Evolutionary conservation across 35 echinoderm and acorn worm species (phyloP).

Genomic region (Lytechinus pictus): DNA sequence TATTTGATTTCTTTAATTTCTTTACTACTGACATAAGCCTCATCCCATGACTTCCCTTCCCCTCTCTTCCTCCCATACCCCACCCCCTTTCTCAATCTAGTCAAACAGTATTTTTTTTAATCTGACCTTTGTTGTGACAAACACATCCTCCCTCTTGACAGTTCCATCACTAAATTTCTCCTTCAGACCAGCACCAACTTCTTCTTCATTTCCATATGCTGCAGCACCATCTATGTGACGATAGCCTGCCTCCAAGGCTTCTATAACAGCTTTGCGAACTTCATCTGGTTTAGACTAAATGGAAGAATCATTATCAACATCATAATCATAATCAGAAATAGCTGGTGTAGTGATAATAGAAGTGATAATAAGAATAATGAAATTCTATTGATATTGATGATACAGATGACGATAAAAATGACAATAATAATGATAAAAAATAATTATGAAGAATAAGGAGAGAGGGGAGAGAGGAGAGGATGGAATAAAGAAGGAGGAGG

Average conservation of each 20-base stretch:
- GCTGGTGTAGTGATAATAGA: too few relatives aligned
- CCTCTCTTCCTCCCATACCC: background rate
- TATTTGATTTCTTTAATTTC: too few relatives aligned
- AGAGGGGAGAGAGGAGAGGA: too few relatives aligned
- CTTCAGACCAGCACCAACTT: slow-evolving; percentile 67
- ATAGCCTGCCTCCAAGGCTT: slow-evolving; percentile 66
- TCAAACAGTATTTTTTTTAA: too few relatives aligned
- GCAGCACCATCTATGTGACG: slow-evolving; percentile 72
- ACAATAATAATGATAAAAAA: too few relatives aligned
- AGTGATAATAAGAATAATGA: too few relatives aligned
- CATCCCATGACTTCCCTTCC: background rate
- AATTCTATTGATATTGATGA: too few relatives aligned
- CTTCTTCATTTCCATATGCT: slow-evolving; percentile 65
- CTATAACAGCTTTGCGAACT: slow-evolving; percentile 56
- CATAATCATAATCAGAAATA: too few relatives aligned
- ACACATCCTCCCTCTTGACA: slow-evolving; percentile 67
- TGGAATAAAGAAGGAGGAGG: too few relatives aligned
- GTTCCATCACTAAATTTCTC: slow-evolving; percentile 77
- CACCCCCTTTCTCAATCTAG: background rate
- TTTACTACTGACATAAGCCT: background rate
- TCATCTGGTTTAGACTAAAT: slow-evolving; percentile 60
- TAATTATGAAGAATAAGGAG: too few relatives aligned
- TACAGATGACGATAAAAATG: too few relatives aligned
- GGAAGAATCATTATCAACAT: background rate
- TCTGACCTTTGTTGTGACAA: slow-evolving; percentile 72